Evolutionary conservation across 2,113 vertebrate species (phyloP).

Genomic region (Catagonus wagneri): DNA sequence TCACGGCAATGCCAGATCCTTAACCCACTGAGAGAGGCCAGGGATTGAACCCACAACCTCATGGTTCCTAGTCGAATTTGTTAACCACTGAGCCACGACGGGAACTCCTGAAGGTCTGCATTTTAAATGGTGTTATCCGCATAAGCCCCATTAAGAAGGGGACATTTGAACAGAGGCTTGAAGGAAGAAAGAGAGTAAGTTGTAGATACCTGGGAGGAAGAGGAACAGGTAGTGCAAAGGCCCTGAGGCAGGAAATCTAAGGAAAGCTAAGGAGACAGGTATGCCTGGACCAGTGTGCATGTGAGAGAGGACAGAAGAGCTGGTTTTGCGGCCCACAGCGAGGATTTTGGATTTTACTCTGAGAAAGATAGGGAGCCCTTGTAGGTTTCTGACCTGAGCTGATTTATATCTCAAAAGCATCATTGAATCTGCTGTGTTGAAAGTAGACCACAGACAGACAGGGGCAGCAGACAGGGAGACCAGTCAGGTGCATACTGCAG

Average conservation of each 20-base stretch:
- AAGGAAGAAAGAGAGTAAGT: neutral
- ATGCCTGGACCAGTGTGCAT: no score
- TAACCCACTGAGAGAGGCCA: no score
- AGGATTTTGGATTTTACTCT: neutral
- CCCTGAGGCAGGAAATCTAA: neutral
- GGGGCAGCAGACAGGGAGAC: neutral
- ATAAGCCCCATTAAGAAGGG: neutral
- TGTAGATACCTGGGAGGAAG: neutral
- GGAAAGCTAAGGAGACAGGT: neutral
- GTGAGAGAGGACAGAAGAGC: neutral
- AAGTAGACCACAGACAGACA: constrained; percentile 41
- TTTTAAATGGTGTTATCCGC: neutral
- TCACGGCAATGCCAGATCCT: no score
- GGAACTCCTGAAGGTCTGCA: no score
- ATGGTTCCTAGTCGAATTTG: no score
- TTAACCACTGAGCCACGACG: no score
- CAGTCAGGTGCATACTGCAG: neutral
- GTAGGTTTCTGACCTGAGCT: constrained; percentile 22
- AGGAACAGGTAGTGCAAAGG: neutral
- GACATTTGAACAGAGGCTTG: neutral
- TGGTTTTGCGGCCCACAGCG: neutral
- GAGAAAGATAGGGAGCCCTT: neutral
- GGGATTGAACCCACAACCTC: no score
- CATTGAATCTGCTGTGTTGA: constrained; percentile 7
- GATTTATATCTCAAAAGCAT: constrained; percentile 21